Conservation (phyloP, 2,888 invertebrate species). For the Molorchus minor region DNA sequence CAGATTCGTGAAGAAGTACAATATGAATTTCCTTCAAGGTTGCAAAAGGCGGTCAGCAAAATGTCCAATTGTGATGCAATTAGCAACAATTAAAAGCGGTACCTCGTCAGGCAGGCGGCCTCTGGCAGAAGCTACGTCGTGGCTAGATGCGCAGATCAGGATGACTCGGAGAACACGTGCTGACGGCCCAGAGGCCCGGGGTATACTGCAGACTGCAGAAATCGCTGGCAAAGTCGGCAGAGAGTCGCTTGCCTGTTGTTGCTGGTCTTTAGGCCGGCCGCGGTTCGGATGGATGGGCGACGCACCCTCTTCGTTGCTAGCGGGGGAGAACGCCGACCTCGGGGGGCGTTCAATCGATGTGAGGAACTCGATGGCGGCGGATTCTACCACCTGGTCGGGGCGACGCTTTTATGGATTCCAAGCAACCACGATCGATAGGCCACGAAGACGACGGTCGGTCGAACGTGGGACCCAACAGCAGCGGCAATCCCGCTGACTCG, state of each 20-base stretch:
- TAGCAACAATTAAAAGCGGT: conserved; percentile 34
- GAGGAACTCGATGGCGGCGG: conserved; percentile 39
- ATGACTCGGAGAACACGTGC: conserved; percentile 42
- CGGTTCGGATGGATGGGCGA: conserved; percentile 17
- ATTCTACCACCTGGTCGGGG: conserved; percentile 6
- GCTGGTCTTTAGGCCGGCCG: conserved; percentile 26
- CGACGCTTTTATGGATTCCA: conserved; percentile 22
- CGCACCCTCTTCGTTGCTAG: conserved; percentile 33
- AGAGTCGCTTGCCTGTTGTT: conserved; percentile 30
- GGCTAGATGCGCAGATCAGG: conserved; percentile 43
- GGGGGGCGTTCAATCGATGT: conserved; percentile 41
- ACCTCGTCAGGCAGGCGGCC: conserved; percentile 38
- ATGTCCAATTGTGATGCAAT: no score
- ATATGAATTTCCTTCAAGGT: no score
- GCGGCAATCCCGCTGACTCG: no score
- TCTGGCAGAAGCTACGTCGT: conserved; percentile 36
- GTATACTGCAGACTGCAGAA: conserved; percentile 52
- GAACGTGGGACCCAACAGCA: background rate
- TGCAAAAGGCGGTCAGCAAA: no score
- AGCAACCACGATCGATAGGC: conserved; percentile 22
- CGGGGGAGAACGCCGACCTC: conserved; percentile 35
- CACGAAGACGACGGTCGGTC: conserved; percentile 19
- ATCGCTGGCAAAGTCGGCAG: conserved; percentile 39
- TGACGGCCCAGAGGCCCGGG: conserved; percentile 47
- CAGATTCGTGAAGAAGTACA: no score